A percentile compares a stretch with the other conserved stretches of the same genome.
phyloP scores from a whole-genome alignment of 2,888 invertebrate species.

The Plagodis dolabraria region DNA sequence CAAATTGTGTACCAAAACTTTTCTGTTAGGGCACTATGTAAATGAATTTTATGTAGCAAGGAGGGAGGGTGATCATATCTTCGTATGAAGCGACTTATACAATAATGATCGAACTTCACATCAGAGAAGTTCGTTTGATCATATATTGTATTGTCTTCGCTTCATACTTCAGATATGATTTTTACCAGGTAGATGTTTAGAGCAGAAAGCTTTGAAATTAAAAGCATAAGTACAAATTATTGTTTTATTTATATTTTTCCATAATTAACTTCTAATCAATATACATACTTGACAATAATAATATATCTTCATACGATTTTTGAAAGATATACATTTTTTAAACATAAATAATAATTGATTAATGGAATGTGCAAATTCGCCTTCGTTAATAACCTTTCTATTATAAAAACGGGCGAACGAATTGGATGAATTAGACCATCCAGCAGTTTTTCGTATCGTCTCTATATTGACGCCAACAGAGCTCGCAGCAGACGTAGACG shows the following conservation, averaged over 20 bases:
- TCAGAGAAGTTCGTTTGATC: too few species aligned
- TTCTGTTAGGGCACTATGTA: too few species aligned
- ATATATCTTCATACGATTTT: not conserved
- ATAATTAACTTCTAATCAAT: not conserved
- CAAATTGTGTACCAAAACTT: too few species aligned
- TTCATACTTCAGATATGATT: too few species aligned
- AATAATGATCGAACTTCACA: too few species aligned
- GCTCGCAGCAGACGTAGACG: not conserved
- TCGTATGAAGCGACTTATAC: constrained; percentile 1
- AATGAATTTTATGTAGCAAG: too few species aligned
- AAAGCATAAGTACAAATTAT: not conserved
- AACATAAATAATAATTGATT: not conserved
- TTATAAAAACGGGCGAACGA: constrained; percentile 5
- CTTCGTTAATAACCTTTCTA: not conserved
- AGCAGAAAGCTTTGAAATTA: not conserved
- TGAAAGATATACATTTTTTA: not conserved
- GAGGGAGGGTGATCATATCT: not conserved
- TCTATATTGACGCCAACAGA: not conserved
- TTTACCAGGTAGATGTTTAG: not conserved
- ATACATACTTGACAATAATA: not conserved
- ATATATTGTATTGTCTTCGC: too few species aligned
- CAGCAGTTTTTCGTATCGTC: not conserved
- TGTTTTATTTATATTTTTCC: not conserved
- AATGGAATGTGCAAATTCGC: not conserved
- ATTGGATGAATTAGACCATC: constrained; percentile 2